phyloP scores from a whole-genome alignment of 2,797 vertebrate genomes.

The Micropoecilia bifurca region DNA sequence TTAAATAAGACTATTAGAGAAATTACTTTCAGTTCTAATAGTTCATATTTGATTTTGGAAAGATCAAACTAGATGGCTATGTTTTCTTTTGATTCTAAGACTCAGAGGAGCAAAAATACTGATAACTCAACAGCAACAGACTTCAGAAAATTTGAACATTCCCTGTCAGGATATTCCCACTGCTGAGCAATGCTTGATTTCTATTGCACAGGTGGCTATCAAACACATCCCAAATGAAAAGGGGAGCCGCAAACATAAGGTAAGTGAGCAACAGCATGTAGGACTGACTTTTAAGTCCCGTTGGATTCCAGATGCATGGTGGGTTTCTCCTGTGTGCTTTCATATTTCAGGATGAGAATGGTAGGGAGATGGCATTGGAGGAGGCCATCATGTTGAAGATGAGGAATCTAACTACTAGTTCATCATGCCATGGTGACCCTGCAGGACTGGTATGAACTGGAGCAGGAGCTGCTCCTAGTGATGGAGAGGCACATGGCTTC shows the following conservation, averaged over 20 bases:
- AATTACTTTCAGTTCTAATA: background rate
- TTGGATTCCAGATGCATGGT: background rate
- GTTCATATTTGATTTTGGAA: too few species aligned
- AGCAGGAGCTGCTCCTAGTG: conserved; percentile 16
- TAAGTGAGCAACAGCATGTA: background rate
- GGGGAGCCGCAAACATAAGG: rapidly evolving
- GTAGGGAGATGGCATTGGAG: background rate
- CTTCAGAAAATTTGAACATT: background rate
- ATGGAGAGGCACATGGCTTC: conserved; percentile 28
- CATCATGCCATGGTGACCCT: conserved; percentile 1
- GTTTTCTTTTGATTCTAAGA: too few species aligned
- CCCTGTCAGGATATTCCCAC: background rate
- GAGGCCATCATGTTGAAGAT: background rate
- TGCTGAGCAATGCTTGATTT: too few species aligned
- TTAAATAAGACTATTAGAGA: background rate
- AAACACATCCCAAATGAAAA: background rate
- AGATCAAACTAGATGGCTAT: too few species aligned
- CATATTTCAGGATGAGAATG: background rate
- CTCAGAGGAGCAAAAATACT: background rate
- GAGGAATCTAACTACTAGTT: background rate
- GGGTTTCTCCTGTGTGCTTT: background rate
- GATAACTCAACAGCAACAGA: background rate
- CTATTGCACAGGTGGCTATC: background rate
- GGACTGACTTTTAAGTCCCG: background rate
- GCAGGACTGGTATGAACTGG: conserved; percentile 38